Evolutionary conservation across 2,113 vertebrate genomes (phyloP).

Genomic region (Plestiodon gilberti): DNA sequence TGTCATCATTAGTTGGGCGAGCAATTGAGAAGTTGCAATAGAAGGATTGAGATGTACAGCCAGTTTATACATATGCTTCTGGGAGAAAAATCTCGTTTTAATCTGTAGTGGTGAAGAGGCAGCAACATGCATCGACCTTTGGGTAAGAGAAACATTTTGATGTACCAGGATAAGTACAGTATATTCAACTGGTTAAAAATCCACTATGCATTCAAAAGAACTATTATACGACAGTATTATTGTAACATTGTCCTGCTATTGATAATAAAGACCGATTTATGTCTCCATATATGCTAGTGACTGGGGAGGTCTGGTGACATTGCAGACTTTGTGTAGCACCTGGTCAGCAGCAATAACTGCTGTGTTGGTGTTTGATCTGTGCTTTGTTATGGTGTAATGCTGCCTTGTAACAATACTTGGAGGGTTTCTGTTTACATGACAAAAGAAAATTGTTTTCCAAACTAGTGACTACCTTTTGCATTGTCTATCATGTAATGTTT

Average conservation of each 20-base stretch:
- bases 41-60: slow-evolving; percentile 11
- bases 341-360: background rate
- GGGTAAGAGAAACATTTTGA: slow-evolving; percentile 44
- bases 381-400: background rate
- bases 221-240: background rate
- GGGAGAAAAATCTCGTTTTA: slow-evolving; percentile 54
- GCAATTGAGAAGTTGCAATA: background rate
- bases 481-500: background rate
- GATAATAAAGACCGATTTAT: background rate
- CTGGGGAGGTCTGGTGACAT: background rate
- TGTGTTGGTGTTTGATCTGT: background rate
- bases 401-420: background rate
- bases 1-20: slow-evolving; percentile 60
- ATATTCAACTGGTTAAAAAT: background rate
- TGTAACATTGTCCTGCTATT: background rate
- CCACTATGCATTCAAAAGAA: background rate
- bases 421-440: background rate
- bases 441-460: background rate
- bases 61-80: slow-evolving; percentile 12
- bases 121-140: background rate
- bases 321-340: background rate
- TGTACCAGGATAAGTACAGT: background rate
- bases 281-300: background rate
- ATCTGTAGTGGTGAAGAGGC: slow-evolving; percentile 43
- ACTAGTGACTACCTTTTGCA: background rate